Percentiles rank a stretch among this genome's conserved stretches.
These are phyloP conservation scores for Dusona sp. DNA, from an alignment of 2,888 invertebrate genomes.

Conservation along the genomic window DNA sequence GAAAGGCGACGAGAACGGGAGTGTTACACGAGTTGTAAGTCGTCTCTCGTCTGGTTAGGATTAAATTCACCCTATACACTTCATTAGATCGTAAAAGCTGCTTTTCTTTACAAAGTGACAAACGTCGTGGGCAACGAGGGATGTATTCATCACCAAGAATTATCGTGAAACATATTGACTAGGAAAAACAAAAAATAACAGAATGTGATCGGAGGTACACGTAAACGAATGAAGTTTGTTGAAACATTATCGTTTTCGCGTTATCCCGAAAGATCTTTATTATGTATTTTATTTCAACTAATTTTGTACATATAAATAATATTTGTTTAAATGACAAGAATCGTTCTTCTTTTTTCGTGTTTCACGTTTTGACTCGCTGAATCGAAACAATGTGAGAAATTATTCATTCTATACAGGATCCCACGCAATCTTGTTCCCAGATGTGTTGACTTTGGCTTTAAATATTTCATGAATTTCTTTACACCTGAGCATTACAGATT, in stretches of 20 bases:
- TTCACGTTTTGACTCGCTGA: background rate
- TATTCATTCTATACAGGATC: background rate
- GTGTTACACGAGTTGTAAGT: conserved; percentile 50
- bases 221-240: background rate
- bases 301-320: no score
- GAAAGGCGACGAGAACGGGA: conserved; percentile 16
- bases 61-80: conserved; percentile 54
- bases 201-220: background rate
- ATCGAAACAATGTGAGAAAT: background rate
- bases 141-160: conserved; percentile 45
- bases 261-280: background rate
- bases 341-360: background rate
- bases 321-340: background rate
- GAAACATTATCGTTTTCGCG: background rate
- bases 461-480: background rate
- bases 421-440: background rate
- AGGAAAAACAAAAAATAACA: background rate
- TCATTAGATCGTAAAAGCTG: conserved; percentile 57
- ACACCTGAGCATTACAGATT: background rate
- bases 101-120: conserved; percentile 53
- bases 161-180: background rate
- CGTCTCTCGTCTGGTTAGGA: conserved; percentile 55
- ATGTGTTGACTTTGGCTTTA: background rate
- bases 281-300: no score
- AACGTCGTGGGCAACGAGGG: conserved; percentile 31